Evolutionary conservation across 2,797 vertebrate genomes (phyloP).

Genomic region (Rhabdophis nuchalis): DNA sequence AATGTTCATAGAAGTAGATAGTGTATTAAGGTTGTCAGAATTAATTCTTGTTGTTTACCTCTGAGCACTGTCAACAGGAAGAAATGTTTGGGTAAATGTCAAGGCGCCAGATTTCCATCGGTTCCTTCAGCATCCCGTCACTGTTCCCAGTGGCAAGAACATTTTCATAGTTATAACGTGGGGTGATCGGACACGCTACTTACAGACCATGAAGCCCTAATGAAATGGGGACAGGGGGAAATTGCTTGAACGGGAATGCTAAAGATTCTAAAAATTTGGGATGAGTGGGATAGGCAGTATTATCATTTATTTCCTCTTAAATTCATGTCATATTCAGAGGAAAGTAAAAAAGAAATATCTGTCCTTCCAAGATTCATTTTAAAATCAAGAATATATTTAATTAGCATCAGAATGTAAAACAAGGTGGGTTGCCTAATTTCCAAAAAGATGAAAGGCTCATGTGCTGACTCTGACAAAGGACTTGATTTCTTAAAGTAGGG

Average conservation of each 20-base stretch:
- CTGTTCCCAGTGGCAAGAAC: background rate
- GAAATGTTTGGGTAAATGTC: background rate
- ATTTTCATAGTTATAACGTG: background rate
- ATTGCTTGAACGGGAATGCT: background rate
- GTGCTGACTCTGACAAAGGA: slow-evolving; percentile 6
- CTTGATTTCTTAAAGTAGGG: slow-evolving; percentile 30
- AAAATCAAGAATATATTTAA: background rate
- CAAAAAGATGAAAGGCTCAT: background rate
- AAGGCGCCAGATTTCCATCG: background rate
- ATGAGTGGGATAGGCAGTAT: background rate
- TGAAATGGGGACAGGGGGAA: background rate
- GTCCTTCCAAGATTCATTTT: background rate
- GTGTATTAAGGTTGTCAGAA: background rate
- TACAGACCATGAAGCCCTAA: background rate
- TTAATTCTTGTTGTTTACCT: slow-evolving; percentile 26
- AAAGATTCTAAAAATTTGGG: background rate
- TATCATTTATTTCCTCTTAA: background rate
- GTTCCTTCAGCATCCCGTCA: background rate
- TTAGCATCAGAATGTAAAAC: slow-evolving; percentile 6
- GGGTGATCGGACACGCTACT: background rate
- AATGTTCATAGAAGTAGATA: slow-evolving; percentile 1
- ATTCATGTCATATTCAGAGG: background rate
- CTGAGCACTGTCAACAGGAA: slow-evolving; percentile 4
- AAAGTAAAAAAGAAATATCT: background rate
- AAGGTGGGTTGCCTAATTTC: background rate